Evolutionary conservation across 2,113 vertebrate genomes (phyloP).

Genomic region (Scopus umbretta): DNA sequence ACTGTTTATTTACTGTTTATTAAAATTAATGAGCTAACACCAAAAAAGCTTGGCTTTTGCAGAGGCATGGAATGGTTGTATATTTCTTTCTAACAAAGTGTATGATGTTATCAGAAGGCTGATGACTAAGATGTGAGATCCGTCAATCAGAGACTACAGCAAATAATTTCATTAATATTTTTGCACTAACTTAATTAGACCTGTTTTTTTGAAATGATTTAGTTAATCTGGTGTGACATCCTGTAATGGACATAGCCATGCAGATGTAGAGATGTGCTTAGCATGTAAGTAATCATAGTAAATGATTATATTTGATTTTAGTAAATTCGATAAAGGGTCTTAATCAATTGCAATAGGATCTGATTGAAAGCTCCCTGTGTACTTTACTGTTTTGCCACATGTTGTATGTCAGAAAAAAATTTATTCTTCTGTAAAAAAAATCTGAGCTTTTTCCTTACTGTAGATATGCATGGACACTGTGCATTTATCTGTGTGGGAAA

Average conservation of each 20-base stretch:
- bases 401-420: not conserved
- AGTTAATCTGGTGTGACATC: conserved; percentile 34
- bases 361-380: not conserved
- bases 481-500: not conserved
- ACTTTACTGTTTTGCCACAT: not conserved
- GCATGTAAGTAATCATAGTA: not conserved
- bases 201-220: not conserved
- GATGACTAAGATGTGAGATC: not conserved
- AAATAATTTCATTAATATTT: not conserved
- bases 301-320: not conserved
- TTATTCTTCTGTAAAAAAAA: not conserved
- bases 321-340: not conserved
- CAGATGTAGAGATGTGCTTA: not conserved
- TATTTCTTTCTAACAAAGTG: not conserved
- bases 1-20: not conserved
- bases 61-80: not conserved
- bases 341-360: conserved; percentile 1
- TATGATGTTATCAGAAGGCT: not conserved
- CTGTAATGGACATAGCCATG: not conserved
- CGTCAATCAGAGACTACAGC: not conserved
- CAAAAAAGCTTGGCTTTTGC: not conserved
- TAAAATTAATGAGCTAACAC: not conserved
- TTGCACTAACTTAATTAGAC: conserved; percentile 13
- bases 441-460: not conserved
- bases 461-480: not conserved